A percentile compares a stretch with the other conserved stretches of the same genome.
These are phyloP conservation scores for Grammomys dolichurus DNA, from an alignment of 2,113 vertebrate genomes.

Conservation along the genomic window DNA sequence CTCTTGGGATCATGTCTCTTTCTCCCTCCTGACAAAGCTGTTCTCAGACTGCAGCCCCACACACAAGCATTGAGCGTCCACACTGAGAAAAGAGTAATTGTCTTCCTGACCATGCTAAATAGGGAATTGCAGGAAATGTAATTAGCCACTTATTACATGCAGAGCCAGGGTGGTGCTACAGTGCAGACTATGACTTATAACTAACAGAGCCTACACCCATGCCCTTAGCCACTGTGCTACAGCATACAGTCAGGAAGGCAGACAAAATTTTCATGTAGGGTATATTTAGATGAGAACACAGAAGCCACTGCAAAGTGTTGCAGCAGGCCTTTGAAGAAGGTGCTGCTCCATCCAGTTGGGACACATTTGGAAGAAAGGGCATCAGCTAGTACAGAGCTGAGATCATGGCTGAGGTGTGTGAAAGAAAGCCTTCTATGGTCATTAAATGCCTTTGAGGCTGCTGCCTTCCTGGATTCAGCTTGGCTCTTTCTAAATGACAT, in stretches of 20 bases:
- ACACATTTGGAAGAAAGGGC: not conserved
- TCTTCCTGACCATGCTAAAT: not conserved
- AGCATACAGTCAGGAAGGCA: fast-evolving
- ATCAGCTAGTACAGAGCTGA: not conserved
- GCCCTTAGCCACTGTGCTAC: fast-evolving
- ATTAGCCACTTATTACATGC: not conserved
- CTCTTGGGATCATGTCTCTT: not conserved
- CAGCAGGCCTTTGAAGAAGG: not conserved
- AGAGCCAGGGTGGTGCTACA: not conserved
- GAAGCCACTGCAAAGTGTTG: not conserved
- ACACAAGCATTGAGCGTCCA: not conserved
- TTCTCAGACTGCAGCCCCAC: not conserved
- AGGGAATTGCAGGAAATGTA: not conserved
- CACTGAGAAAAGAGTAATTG: not conserved
- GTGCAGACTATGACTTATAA: not conserved
- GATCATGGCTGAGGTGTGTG: fast-evolving
- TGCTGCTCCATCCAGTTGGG: not conserved
- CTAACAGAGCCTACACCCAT: not conserved
- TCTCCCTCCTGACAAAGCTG: fast-evolving
- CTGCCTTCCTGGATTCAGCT: not conserved
- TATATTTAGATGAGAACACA: not conserved
- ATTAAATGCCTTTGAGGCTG: not conserved
- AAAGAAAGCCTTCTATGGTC: not conserved
- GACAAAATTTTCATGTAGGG: fast-evolving
- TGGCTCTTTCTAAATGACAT: not conserved